These are phyloP conservation scores for Lateolabrax maculatus DNA, from an alignment of 2,797 vertebrate genomes.

Conservation along the genomic window DNA sequence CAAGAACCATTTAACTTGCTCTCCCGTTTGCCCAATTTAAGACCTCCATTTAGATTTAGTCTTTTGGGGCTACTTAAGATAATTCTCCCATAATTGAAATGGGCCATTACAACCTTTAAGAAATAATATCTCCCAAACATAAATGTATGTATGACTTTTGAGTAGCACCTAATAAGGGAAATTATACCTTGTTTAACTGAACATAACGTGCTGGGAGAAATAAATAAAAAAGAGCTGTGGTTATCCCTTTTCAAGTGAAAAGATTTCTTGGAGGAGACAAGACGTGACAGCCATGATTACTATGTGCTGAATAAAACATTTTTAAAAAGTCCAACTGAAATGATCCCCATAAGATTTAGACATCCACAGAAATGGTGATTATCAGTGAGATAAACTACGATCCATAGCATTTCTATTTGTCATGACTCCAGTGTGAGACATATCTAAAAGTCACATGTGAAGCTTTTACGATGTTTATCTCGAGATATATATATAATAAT, in stretches of 20 bases:
- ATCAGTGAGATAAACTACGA: conserved; percentile 52
- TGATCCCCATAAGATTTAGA: conserved; percentile 35
- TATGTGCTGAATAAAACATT: not conserved
- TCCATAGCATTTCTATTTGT: conserved; percentile 26
- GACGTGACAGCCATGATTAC: conserved; percentile 4
- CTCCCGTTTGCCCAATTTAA: conserved; percentile 69
- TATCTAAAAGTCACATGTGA: conserved; percentile 45
- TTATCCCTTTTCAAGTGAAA: conserved; percentile 4
- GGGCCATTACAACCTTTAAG: conserved; percentile 67
- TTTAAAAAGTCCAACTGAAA: conserved; percentile 20
- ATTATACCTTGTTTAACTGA: conserved; percentile 10
- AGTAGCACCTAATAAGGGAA: not conserved
- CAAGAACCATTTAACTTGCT: conserved; percentile 75
- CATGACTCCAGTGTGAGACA: conserved; percentile 36
- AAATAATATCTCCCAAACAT: conserved; percentile 45
- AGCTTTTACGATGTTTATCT: conserved; percentile 54
- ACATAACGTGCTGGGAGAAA: not conserved
- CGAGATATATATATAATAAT: conserved; percentile 35
- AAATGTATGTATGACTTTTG: not conserved
- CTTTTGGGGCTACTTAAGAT: conserved; percentile 78
- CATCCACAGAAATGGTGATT: conserved; percentile 32
- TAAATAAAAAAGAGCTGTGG: not conserved
- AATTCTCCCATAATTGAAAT: conserved; percentile 78
- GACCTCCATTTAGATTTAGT: conserved; percentile 77
- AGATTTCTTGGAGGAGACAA: not conserved